These are phyloP conservation scores for Physella acuta DNA, from an alignment of 1,140 invertebrate genomes.

Conservation along the genomic window DNA sequence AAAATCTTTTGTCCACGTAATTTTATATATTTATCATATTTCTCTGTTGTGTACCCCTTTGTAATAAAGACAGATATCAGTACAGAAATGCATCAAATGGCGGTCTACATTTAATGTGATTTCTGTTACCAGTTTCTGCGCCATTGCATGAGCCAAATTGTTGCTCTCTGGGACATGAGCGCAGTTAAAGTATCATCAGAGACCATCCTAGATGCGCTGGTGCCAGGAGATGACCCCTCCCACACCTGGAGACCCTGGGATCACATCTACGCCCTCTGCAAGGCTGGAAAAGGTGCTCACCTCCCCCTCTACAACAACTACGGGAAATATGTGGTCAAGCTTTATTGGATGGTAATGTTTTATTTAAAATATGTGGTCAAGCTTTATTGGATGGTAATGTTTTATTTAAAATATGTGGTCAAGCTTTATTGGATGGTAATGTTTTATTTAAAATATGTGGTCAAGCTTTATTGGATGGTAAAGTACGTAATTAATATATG, in stretches of 20 bases:
- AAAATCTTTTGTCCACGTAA: no score
- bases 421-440: slow-evolving; percentile 55
- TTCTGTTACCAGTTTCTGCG: slow-evolving; percentile 52
- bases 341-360: slow-evolving; percentile 59
- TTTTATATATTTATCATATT: no score
- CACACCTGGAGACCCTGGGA: slow-evolving; percentile 60
- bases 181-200: slow-evolving; percentile 39
- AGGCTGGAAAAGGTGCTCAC: slow-evolving; percentile 58
- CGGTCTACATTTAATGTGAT: slow-evolving; percentile 7
- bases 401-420: neutral
- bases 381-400: slow-evolving; percentile 55
- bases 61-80: no score
- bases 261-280: slow-evolving; percentile 60
- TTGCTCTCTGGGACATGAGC: slow-evolving; percentile 54
- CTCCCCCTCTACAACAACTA: slow-evolving; percentile 56
- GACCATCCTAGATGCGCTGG: slow-evolving; percentile 34
- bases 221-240: slow-evolving; percentile 34
- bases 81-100: no score
- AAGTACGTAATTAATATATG: slow-evolving; percentile 17
- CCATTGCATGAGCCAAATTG: slow-evolving; percentile 59
- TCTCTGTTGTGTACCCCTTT: no score
- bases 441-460: neutral
- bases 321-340: slow-evolving; percentile 59
- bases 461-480: slow-evolving; percentile 54
- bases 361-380: neutral